phyloP scores from a whole-genome alignment of 2,113 vertebrate species.

The Sakesphorus luctuosus region DNA sequence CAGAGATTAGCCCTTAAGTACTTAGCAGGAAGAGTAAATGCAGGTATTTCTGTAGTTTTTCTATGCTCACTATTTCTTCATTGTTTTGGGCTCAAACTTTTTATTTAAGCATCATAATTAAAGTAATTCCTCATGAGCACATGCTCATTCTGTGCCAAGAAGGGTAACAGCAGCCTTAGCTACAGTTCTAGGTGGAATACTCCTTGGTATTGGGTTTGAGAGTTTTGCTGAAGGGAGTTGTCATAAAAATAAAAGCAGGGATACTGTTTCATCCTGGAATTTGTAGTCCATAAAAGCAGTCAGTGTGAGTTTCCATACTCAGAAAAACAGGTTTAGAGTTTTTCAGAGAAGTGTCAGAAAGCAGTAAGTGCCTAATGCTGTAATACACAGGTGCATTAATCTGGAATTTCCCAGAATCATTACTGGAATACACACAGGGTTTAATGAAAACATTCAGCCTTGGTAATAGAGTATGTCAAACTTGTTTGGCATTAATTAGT shows the following conservation, averaged over 20 bases:
- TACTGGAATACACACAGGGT: accelerated
- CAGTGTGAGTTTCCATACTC: accelerated
- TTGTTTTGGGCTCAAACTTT: neutral
- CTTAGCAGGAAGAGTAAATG: neutral
- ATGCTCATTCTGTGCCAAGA: accelerated
- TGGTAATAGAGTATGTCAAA: neutral
- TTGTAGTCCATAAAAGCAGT: neutral
- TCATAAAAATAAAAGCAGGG: neutral
- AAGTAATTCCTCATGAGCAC: accelerated
- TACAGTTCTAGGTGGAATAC: neutral
- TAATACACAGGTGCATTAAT: accelerated
- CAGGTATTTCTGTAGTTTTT: neutral
- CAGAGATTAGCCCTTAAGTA: neutral
- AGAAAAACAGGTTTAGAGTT: neutral
- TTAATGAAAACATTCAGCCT: neutral
- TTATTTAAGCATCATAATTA: neutral
- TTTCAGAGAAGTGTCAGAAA: neutral
- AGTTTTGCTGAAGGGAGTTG: neutral
- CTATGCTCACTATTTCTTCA: neutral
- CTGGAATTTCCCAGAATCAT: neutral
- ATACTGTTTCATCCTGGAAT: neutral
- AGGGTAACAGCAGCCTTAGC: no score
- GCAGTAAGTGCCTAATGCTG: accelerated
- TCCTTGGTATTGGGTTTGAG: neutral
- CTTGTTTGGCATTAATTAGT: neutral